Base-by-base conservation (phyloP, 2,888 invertebrate genomes). In the Elegia similella region DNA sequence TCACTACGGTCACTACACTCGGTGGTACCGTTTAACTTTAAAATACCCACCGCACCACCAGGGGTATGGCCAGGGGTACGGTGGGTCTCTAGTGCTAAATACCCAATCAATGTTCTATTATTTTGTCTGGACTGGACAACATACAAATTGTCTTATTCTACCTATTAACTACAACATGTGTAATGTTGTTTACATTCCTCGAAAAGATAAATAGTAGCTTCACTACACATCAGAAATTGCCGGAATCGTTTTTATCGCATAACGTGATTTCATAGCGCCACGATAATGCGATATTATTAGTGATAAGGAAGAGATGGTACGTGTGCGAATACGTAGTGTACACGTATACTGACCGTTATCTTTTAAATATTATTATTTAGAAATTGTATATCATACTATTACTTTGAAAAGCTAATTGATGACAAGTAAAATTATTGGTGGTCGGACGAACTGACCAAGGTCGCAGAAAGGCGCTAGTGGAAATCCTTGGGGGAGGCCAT, bases 271-370 rank as follows among this genome's bases (percentile, higher is more conserved):
- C 3, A 10, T 15, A 32, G 3, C 32, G 32, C 17, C 17, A 15
- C 12, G 50, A 50, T 38, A 50, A 17, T n/a, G 12, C 34, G 12
- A 34, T 17, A 17, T 13, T 34, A 17, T 17, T 17, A 15, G 7
- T 6, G 38, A 50, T 50, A 50, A 50, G 17, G 5, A 50, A 17
- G 17, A 10, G 7, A 30, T 34, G 17, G 34, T 38, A 50, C 50
- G 50, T 50, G 50, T 16, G 10, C 17, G 16, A 50, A 50, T 50
- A 50, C 50, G 50, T 50, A 16, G 50, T 2, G 50, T 17, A 50
- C 50, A 50, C 50, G 50, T 47, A n/a, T 47, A 6, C 29, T 47
- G 7, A 44, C 29, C 13, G 0, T 3, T 30, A 47, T 46, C 12
- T n/a, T 10, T 0, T 2, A 12, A 12, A 38, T 38, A 38, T 0